These are phyloP conservation scores for Buphagus erythrorhynchus DNA, from an alignment of 2,797 vertebrate genomes.

Conservation along the genomic window DNA sequence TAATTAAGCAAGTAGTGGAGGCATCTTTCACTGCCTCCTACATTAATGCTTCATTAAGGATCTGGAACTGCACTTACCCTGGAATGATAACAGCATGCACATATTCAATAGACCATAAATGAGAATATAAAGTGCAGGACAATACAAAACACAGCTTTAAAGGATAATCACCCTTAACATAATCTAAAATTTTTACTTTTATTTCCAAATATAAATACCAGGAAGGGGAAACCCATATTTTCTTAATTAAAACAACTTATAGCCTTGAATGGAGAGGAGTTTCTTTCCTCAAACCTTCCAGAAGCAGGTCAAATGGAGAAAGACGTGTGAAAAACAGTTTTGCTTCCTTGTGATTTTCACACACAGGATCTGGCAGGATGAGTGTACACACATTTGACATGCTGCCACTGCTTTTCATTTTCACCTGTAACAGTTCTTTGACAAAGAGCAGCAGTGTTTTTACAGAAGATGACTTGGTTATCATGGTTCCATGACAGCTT, in stretches of 20 bases:
- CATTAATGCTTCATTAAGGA: conserved; percentile 10
- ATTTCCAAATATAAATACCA: not conserved
- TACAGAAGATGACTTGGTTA: not conserved
- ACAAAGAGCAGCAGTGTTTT: not conserved
- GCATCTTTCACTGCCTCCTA: not conserved
- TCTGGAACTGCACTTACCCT: not conserved
- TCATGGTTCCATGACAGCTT: not conserved
- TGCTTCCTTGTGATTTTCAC: not conserved
- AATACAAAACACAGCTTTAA: not conserved
- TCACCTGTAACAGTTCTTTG: conserved; percentile 10
- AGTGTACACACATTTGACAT: not conserved
- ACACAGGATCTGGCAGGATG: not conserved
- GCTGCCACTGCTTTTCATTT: not conserved
- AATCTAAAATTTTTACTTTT: not conserved
- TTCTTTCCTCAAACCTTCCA: not conserved
- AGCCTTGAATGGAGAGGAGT: not conserved
- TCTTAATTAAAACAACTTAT: not conserved
- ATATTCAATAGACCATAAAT: not conserved
- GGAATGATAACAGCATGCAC: not conserved
- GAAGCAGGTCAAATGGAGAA: not conserved
- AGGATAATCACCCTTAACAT: not conserved
- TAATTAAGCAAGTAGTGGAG: not conserved
- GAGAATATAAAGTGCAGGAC: not conserved
- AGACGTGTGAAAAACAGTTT: not conserved
- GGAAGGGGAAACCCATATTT: not conserved